Conservation (phyloP, 2,888 invertebrate species). For the Atethmia centrago region DNA sequence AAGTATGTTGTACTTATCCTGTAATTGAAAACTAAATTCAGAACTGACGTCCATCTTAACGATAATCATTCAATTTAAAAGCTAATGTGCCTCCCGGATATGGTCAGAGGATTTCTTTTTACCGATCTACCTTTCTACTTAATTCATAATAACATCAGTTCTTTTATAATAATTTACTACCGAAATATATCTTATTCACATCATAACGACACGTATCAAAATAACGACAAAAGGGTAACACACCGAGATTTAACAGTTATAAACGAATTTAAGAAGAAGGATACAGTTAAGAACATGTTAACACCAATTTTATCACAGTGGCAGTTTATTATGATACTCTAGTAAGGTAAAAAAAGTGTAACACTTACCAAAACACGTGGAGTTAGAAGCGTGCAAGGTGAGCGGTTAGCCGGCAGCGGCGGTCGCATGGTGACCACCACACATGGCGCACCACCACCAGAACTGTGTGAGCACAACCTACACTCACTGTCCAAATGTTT, state of each 20-base stretch:
- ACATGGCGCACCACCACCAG: slow-evolving; percentile 76
- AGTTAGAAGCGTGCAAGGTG: slow-evolving; percentile 69
- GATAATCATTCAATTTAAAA: slow-evolving; percentile 28
- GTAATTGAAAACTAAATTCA: slow-evolving; percentile 14
- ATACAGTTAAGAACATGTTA: neutral
- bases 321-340: slow-evolving; percentile 7
- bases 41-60: slow-evolving; percentile 1
- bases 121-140: slow-evolving; percentile 5
- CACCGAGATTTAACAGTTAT: slow-evolving; percentile 2
- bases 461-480: slow-evolving; percentile 47
- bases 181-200: neutral
- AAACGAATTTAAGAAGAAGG: neutral
- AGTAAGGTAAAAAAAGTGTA: slow-evolving; percentile 35
- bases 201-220: neutral
- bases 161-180: neutral
- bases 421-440: slow-evolving; percentile 77
- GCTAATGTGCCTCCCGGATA: slow-evolving; percentile 12
- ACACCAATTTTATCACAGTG: slow-evolving; percentile 55
- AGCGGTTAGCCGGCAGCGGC: slow-evolving; percentile 81
- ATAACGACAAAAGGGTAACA: neutral
- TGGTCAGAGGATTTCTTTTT: slow-evolving; percentile 1
- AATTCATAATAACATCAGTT: neutral
- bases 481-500: slow-evolving; percentile 57
- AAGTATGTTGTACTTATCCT: slow-evolving; percentile 1
- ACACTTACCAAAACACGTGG: slow-evolving; percentile 83